Percentiles rank a stretch among this genome's conserved stretches.
Evolutionary conservation across 2,797 vertebrate species (phyloP).

Genomic region (Hydrocynus forskahlii): DNA sequence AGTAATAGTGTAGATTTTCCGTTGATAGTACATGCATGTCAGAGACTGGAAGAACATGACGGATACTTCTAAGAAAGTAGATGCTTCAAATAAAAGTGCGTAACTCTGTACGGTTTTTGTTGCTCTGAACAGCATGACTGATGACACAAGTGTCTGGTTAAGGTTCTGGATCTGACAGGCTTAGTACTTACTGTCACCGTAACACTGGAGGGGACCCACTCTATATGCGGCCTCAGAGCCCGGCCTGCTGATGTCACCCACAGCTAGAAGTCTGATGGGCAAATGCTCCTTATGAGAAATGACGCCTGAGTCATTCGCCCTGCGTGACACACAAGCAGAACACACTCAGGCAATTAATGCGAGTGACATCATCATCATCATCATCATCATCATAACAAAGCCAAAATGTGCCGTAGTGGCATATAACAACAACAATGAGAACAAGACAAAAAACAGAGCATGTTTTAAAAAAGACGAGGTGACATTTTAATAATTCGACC

Average conservation of each 20-base stretch:
- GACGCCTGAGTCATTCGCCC: constrained; percentile 87
- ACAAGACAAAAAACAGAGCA: not conserved
- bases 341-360: not conserved
- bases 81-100: not conserved
- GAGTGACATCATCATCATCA: not conserved
- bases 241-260: constrained; percentile 84
- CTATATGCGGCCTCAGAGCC: constrained; percentile 87
- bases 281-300: constrained; percentile 90
- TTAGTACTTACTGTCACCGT: constrained; percentile 89
- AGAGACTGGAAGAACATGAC: not conserved
- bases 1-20: not conserved
- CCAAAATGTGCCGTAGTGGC: not conserved
- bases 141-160: constrained; percentile 5
- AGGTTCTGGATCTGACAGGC: not conserved
- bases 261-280: constrained; percentile 85
- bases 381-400: not conserved
- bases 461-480: not conserved
- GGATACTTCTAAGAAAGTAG: not conserved
- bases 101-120: not conserved
- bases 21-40: not conserved
- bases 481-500: not conserved
- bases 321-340: constrained; percentile 60
- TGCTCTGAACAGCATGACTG: not conserved
- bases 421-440: no score
- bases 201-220: constrained; percentile 88